These are phyloP conservation scores for Myiotriccus ornatus DNA, from an alignment of 2,797 vertebrate species.

Conservation along the genomic window DNA sequence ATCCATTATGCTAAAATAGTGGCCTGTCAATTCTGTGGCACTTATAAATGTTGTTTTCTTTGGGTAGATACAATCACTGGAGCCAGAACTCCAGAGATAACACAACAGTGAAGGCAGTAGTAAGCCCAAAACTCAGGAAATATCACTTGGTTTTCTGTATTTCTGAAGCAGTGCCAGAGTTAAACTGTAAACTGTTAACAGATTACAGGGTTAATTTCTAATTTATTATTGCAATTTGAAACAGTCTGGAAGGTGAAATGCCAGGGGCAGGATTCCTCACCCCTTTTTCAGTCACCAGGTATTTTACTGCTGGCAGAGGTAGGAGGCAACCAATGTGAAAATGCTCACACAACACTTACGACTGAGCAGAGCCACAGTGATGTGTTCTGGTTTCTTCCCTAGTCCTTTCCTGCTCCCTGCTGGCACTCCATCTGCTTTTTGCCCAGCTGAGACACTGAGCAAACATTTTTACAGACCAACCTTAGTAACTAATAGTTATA, in stretches of 20 bases:
- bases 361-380: neutral
- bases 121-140: neutral
- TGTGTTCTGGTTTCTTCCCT: neutral
- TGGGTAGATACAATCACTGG: neutral
- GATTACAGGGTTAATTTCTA: slow-evolving; percentile 16
- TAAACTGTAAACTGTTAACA: slow-evolving; percentile 1
- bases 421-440: neutral
- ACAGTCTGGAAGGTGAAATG: neutral
- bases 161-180: neutral
- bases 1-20: neutral
- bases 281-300: neutral
- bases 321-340: neutral
- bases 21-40: neutral
- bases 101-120: rapidly evolving
- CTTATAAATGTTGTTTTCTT: neutral
- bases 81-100: neutral
- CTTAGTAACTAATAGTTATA: neutral
- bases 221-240: neutral
- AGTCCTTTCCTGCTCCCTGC: neutral
- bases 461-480: neutral
- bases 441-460: neutral
- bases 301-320: neutral
- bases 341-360: neutral
- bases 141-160: neutral
- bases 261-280: neutral